These are phyloP conservation scores for Hemicentrotus pulcherrimus DNA, from an alignment of 35 echinoderm and acorn worm species.

Conservation along the genomic window DNA sequence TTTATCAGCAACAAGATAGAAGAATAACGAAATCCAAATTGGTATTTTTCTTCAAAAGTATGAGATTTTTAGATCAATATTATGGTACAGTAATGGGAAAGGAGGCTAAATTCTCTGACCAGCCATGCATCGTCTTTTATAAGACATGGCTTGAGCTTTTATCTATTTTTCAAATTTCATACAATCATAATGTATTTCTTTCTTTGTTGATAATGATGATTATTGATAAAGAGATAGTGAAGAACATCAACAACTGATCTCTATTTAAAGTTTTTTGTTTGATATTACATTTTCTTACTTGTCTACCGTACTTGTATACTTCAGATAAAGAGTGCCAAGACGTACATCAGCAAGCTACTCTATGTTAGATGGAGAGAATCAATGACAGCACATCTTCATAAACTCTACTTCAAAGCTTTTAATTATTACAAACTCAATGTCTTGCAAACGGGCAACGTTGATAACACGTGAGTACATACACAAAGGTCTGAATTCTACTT, in stretches of 20 bases:
- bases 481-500: background rate
- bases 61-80: too few relatives aligned
- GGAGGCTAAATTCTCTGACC: too few relatives aligned
- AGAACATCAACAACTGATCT: background rate
- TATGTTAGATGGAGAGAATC: conserved; percentile 85
- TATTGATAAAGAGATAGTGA: background rate
- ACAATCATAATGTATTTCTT: too few relatives aligned
- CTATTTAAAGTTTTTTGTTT: background rate
- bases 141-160: too few relatives aligned
- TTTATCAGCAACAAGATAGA: too few relatives aligned
- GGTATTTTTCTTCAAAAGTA: too few relatives aligned
- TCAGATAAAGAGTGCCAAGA: conserved; percentile 75
- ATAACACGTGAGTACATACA: conserved; percentile 78
- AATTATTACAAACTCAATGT: conserved; percentile 84
- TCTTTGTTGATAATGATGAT: too few relatives aligned
- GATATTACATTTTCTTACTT: background rate
- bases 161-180: too few relatives aligned
- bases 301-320: conserved; percentile 12
- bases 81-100: too few relatives aligned
- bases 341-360: conserved; percentile 78
- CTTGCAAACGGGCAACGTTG: conserved; percentile 63
- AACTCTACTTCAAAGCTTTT: conserved; percentile 68
- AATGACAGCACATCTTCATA: conserved; percentile 66
- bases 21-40: too few relatives aligned
- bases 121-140: too few relatives aligned